phyloP scores from a whole-genome alignment of 2,113 vertebrate genomes.

The Acanthisitta chloris region DNA sequence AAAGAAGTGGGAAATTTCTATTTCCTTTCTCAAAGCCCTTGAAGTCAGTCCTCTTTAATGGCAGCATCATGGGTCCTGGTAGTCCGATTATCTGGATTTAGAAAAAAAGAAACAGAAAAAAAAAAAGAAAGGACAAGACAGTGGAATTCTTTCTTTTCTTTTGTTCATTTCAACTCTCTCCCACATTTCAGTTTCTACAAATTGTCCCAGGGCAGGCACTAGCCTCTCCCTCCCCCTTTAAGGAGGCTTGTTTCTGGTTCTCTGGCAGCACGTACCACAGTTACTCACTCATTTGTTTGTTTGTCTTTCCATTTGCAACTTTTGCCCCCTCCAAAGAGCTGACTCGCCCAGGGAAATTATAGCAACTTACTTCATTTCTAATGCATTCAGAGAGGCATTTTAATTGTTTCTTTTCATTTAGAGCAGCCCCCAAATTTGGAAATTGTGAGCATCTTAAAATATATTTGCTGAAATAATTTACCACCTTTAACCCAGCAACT shows the following conservation, averaged over 20 bases:
- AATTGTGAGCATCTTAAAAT: slow-evolving; percentile 5
- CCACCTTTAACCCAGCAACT: neutral
- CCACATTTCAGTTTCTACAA: neutral
- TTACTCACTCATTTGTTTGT: slow-evolving; percentile 41
- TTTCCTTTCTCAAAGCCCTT: neutral
- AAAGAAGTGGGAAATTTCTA: neutral
- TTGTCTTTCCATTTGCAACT: slow-evolving; percentile 50
- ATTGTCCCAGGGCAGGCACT: neutral
- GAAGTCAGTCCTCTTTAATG: neutral
- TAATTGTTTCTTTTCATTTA: slow-evolving; percentile 21
- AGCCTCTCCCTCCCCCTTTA: neutral
- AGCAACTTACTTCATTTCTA: slow-evolving; percentile 32
- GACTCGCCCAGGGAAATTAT: neutral
- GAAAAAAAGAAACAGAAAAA: too few species aligned
- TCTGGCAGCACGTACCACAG: slow-evolving; percentile 10
- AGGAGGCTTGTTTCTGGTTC: neutral
- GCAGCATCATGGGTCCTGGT: neutral
- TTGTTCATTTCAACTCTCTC: neutral
- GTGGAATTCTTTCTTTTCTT: neutral
- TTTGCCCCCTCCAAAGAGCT: slow-evolving; percentile 26
- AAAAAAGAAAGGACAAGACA: neutral
- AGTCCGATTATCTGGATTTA: neutral
- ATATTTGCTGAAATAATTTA: neutral
- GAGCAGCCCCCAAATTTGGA: neutral
- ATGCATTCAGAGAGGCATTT: slow-evolving; percentile 15